Conservation (phyloP, 2,888 invertebrate species). For the Anaspis maculata region DNA sequence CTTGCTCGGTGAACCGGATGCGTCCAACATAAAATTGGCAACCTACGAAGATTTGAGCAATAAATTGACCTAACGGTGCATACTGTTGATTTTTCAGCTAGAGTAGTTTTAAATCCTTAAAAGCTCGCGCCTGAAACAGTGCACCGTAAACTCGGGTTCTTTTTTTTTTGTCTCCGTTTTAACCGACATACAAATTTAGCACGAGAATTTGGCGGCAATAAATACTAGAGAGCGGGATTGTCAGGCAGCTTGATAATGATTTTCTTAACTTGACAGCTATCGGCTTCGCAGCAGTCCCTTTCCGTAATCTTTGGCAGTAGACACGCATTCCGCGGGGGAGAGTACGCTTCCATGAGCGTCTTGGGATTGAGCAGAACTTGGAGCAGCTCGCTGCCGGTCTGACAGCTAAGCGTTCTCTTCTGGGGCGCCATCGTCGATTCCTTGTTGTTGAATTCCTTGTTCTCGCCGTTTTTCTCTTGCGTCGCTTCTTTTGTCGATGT, state of each 20-base stretch:
- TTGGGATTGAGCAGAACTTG: conserved; percentile 33
- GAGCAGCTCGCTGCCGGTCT: conserved; percentile 39
- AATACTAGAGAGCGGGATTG: conserved; percentile 11
- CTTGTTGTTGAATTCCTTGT: conserved; percentile 3
- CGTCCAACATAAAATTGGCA: no score
- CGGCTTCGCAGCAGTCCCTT: conserved; percentile 34
- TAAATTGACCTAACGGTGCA: no score
- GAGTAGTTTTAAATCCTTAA: no score
- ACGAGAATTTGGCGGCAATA: no score
- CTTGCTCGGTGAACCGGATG: no score
- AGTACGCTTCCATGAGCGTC: conserved; percentile 24
- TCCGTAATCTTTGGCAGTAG: conserved; percentile 31
- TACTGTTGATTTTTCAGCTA: no score
- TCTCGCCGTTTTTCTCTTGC: no score
- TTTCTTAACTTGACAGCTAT: conserved; percentile 40
- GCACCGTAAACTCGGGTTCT: no score
- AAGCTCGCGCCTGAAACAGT: no score
- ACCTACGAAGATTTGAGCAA: no score
- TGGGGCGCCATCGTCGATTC: conserved; percentile 22
- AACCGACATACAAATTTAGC: no score
- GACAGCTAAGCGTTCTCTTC: conserved; percentile 39
- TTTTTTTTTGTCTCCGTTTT: no score
- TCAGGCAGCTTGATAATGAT: conserved; percentile 39
- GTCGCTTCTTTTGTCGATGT: conserved; percentile 21
- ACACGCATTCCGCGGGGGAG: conserved; percentile 2